These are phyloP conservation scores for Callionymus lyra DNA, from an alignment of 2,113 vertebrate genomes.

Conservation along the genomic window DNA sequence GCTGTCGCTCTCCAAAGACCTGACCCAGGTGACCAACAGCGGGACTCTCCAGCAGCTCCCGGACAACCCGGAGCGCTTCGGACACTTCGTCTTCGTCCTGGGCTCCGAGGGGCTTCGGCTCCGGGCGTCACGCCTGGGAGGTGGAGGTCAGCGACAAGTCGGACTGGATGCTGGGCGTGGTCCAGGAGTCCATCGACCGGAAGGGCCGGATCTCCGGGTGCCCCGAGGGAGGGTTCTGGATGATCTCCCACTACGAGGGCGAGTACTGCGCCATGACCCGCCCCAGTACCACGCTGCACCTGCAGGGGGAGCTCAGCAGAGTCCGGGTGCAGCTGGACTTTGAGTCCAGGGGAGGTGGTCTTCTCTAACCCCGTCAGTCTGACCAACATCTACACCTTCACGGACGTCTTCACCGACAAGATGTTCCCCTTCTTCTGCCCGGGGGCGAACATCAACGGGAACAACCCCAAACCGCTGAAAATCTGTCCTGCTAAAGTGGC, in stretches of 20 bases:
- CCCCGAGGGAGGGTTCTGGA: slow-evolving; percentile 69
- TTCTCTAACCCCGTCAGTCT: slow-evolving; percentile 62
- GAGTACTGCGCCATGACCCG: slow-evolving; percentile 66
- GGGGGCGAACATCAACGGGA: slow-evolving; percentile 68
- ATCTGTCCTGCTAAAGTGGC: slow-evolving; percentile 66
- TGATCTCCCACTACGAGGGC: slow-evolving; percentile 61
- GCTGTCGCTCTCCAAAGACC: slow-evolving; percentile 57
- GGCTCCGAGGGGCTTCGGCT: slow-evolving; percentile 63
- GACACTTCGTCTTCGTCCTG: slow-evolving; percentile 68
- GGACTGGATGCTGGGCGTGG: slow-evolving; percentile 72
- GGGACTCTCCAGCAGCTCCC: slow-evolving; percentile 58
- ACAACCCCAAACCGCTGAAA: slow-evolving; percentile 62
- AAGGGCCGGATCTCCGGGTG: slow-evolving; percentile 66
- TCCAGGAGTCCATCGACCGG: slow-evolving; percentile 59
- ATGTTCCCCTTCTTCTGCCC: slow-evolving; percentile 73
- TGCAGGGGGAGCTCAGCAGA: slow-evolving; percentile 37
- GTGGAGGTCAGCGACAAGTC: slow-evolving; percentile 64
- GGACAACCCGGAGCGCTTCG: slow-evolving; percentile 64
- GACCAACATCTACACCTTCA: slow-evolving; percentile 62
- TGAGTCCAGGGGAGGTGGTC: slow-evolving; percentile 55
- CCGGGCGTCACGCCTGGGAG: slow-evolving; percentile 68
- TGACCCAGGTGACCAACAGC: slow-evolving; percentile 59
- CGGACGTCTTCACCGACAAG: slow-evolving; percentile 58
- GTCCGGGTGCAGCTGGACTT: slow-evolving; percentile 68
- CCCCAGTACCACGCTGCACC: slow-evolving; percentile 45